Evolutionary conservation across 23 tunicate species (phyloP), one percentile per base, ranked within the genome.

Genomic region (Oikopleura albicans): DNA sequence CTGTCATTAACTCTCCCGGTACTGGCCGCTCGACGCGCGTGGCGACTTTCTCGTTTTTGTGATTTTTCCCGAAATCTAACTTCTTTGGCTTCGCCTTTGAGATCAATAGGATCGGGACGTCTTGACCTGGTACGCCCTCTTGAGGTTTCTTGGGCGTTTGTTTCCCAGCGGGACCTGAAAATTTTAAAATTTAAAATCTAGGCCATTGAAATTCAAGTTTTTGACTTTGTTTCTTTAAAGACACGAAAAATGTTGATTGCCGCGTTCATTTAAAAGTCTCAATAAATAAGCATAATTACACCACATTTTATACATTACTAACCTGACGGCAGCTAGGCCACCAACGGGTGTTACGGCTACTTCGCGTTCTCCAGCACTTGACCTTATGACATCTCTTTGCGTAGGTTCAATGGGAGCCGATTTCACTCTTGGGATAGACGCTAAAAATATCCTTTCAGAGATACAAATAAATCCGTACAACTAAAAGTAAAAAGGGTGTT

Each of bases 261-360:
- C n/a, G n/a, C n/a, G n/a, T n/a, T n/a, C n/a, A n/a, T n/a, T n/a
- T n/a, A n/a, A n/a, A n/a, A n/a, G n/a, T n/a, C n/a, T n/a, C n/a
- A n/a, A n/a, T n/a, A n/a, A n/a, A n/a, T n/a, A n/a, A n/a, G n/a
- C n/a, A n/a, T n/a, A n/a, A n/a, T n/a, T n/a, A n/a, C n/a, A n/a
- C n/a, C n/a, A n/a, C n/a, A n/a, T n/a, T n/a, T n/a, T n/a, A n/a
- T n/a, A n/a, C n/a, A n/a, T n/a, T n/a, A n/a, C n/a, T 12, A 2
- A 12, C 79, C 79, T 71, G 36, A 71, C 35, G 34, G 79, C 79
- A 16, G 79, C 79, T 29, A 71, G 35, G 31, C 79, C 79, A 71
- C 79, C 79, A 12, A 22, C 79, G 4, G 79, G 79, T 2, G 2
- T 31, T 2, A 71, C 79, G 28, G 79, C 79, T 16, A 12, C 79